Percentiles rank a stretch among this genome's conserved stretches.
These are phyloP conservation scores for Steinernema hermaphroditum DNA, from an alignment of 2,888 invertebrate species.

Conservation along the genomic window DNA sequence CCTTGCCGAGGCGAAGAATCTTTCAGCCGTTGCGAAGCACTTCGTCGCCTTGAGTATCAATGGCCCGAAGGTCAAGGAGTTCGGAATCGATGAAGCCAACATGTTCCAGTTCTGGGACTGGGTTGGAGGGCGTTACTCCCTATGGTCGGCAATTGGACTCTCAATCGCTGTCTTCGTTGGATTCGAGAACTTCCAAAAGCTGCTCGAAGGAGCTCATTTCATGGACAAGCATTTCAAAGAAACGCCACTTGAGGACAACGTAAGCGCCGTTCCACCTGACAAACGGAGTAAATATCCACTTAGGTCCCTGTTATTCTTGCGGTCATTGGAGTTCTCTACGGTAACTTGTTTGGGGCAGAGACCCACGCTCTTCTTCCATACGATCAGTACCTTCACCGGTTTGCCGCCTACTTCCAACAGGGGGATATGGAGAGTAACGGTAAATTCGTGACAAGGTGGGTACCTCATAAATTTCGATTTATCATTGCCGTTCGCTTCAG, in stretches of 20 bases:
- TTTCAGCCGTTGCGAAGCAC: slow-evolving; percentile 81
- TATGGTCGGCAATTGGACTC: slow-evolving; percentile 98
- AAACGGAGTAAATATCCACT: slow-evolving; percentile 32
- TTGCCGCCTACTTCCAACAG: slow-evolving; percentile 99
- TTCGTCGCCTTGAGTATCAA: slow-evolving; percentile 98
- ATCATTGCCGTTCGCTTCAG: slow-evolving; percentile 39
- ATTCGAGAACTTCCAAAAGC: slow-evolving; percentile 87
- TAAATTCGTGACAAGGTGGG: slow-evolving; percentile 74
- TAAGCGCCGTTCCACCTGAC: no score
- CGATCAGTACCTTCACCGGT: slow-evolving; percentile 94
- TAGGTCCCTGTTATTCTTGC: slow-evolving; percentile 91
- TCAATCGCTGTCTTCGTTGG: slow-evolving; percentile 89
- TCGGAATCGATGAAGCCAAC: slow-evolving; percentile 93
- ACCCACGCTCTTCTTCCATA: slow-evolving; percentile 95
- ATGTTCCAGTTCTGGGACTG: slow-evolving; percentile 99
- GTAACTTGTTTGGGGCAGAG: slow-evolving; percentile 90
- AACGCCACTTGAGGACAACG: slow-evolving; percentile 87
- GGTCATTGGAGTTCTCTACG: slow-evolving; percentile 84
- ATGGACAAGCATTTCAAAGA: slow-evolving; percentile 90
- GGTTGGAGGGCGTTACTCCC: slow-evolving; percentile 95
- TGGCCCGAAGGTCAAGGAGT: slow-evolving; percentile 85
- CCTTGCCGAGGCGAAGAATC: slow-evolving; percentile 75
- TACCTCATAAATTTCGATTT: not conserved
- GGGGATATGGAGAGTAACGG: slow-evolving; percentile 90
- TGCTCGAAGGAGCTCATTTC: slow-evolving; percentile 86